Evolutionary conservation across 2,113 vertebrate genomes (phyloP).

Genomic region (Burhinus bistriatus): DNA sequence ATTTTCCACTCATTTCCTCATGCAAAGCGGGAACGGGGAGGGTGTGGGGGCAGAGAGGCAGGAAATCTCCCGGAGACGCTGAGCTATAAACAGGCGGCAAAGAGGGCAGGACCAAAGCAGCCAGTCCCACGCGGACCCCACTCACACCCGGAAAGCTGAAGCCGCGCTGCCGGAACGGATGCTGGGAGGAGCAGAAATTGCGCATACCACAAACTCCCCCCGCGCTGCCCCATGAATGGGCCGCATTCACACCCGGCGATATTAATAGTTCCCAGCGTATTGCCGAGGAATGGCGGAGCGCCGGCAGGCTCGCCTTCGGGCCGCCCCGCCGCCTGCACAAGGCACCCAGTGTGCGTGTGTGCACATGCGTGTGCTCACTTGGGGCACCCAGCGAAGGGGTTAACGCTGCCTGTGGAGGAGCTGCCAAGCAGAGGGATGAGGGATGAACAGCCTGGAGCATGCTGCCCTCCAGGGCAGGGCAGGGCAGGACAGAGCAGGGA

Average conservation of each 20-base stretch:
- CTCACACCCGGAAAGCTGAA: neutral
- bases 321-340: neutral
- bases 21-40: neutral
- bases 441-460: no score
- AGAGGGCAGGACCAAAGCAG: neutral
- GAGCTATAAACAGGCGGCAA: neutral
- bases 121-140: neutral
- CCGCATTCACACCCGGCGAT: neutral
- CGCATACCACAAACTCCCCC: neutral
- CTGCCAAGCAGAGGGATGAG: neutral
- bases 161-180: neutral
- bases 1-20: neutral
- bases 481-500: no score
- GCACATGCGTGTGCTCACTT: neutral
- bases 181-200: neutral
- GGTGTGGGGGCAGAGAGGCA: neutral
- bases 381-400: neutral
- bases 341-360: neutral
- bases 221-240: neutral
- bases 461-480: neutral
- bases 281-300: neutral
- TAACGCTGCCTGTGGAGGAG: no score
- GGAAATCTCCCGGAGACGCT: neutral
- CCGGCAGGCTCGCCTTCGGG: neutral
- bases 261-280: conserved; percentile 21